Evolutionary conservation across 2,113 vertebrate species (phyloP).

Genomic region (Epinephelus moara): DNA sequence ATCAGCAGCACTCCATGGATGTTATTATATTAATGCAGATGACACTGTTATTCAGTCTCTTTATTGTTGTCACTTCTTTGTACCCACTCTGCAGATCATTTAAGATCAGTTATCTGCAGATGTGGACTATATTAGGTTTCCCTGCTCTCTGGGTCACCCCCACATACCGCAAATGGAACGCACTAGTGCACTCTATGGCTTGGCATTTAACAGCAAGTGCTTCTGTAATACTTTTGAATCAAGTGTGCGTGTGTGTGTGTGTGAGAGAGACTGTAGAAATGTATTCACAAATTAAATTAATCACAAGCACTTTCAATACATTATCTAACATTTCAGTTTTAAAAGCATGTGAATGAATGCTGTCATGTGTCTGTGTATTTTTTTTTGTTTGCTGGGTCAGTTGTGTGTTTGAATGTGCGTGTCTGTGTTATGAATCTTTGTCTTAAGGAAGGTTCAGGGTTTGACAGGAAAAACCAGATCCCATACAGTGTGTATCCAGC

Average conservation of each 20-base stretch:
- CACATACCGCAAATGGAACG: background rate
- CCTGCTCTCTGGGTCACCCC: background rate
- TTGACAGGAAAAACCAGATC: slow-evolving; percentile 85
- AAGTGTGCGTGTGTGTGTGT: background rate
- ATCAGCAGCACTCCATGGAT: background rate
- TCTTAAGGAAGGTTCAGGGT: slow-evolving; percentile 45
- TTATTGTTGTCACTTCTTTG: background rate
- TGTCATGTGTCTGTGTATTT: background rate
- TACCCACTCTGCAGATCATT: background rate
- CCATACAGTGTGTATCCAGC: slow-evolving; percentile 58
- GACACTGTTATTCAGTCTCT: background rate
- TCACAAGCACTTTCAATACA: background rate
- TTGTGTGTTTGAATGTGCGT: background rate
- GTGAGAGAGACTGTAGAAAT: background rate
- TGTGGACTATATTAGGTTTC: background rate
- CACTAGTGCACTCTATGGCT: background rate
- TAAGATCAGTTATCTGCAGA: background rate
- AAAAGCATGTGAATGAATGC: background rate
- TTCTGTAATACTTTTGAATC: background rate
- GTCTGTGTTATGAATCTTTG: slow-evolving; percentile 12
- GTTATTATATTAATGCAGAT: background rate
- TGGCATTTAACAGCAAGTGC: background rate
- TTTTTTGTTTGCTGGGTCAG: background rate
- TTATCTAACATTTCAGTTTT: background rate
- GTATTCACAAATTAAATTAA: background rate